A percentile compares a stretch with the other conserved stretches of the same genome.
phyloP scores from a whole-genome alignment of 2,113 vertebrate genomes.

The Seriola aureovittata region DNA sequence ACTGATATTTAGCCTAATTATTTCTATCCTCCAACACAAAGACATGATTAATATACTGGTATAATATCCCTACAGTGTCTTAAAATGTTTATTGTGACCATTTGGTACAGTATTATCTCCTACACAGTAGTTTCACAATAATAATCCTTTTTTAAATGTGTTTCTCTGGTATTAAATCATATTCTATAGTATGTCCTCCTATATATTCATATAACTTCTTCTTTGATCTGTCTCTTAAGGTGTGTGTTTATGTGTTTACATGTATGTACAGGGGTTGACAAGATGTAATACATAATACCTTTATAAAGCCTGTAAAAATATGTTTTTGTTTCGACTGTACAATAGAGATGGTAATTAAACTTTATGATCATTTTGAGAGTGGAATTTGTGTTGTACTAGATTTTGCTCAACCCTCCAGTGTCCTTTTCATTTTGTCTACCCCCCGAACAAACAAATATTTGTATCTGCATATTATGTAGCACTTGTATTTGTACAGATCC shows the following conservation, averaged over 20 bases:
- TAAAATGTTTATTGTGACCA: neutral
- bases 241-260: neutral
- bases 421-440: neutral
- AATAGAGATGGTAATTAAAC: too few relatives aligned
- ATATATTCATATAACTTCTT: too few relatives aligned
- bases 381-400: neutral
- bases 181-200: neutral
- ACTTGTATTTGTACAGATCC: neutral
- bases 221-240: slow-evolving; percentile 1
- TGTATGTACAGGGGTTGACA: neutral
- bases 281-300: neutral
- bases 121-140: too few relatives aligned
- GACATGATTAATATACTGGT: slow-evolving; percentile 1
- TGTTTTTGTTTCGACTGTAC: neutral
- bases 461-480: neutral
- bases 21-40: slow-evolving; percentile 11
- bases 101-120: neutral
- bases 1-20: slow-evolving; percentile 43
- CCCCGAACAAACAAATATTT: neutral
- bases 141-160: neutral
- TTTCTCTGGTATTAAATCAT: neutral
- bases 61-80: neutral
- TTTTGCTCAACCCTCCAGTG: neutral
- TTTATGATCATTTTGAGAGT: too few relatives aligned
- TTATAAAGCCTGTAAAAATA: neutral